phyloP scores from a whole-genome alignment of 1,140 invertebrate species.

The Drosophila pallidifrons region DNA sequence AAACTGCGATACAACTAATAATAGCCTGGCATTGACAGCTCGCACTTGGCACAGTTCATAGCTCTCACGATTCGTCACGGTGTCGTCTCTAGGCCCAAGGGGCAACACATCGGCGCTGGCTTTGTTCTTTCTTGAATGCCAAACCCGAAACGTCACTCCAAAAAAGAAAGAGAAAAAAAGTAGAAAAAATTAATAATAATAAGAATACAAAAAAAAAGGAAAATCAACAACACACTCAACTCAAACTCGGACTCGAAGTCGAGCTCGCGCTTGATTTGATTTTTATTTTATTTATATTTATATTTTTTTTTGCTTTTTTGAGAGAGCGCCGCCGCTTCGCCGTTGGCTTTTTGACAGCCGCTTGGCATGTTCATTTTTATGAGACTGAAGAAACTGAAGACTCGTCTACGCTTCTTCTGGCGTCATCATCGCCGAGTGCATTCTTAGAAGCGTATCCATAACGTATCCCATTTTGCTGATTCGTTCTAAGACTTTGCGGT shows the following conservation, averaged over 20 bases:
- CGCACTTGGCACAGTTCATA: slow-evolving; percentile 24
- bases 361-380: slow-evolving; percentile 78
- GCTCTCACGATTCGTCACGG: slow-evolving; percentile 59
- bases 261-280: not conserved
- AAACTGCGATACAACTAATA: too few species aligned
- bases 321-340: slow-evolving; percentile 54
- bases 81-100: slow-evolving; percentile 66
- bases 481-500: slow-evolving; percentile 64
- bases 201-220: slow-evolving; percentile 20
- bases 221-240: slow-evolving; percentile 35
- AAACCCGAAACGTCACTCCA: slow-evolving; percentile 76
- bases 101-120: slow-evolving; percentile 61
- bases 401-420: slow-evolving; percentile 19
- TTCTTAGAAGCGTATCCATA: slow-evolving; percentile 62
- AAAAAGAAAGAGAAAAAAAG: slow-evolving; percentile 45
- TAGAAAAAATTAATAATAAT: slow-evolving; percentile 41
- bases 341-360: slow-evolving; percentile 73
- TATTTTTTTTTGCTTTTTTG: slow-evolving; percentile 49
- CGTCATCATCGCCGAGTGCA: slow-evolving; percentile 45
- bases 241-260: slow-evolving; percentile 1
- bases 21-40: not conserved
- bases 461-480: slow-evolving; percentile 35
- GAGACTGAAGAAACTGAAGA: slow-evolving; percentile 24
- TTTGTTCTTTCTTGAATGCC: slow-evolving; percentile 72
- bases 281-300: slow-evolving; percentile 20